Conservation (phyloP, 2,113 vertebrate genomes). For the Microcebus jonahi region DNA sequence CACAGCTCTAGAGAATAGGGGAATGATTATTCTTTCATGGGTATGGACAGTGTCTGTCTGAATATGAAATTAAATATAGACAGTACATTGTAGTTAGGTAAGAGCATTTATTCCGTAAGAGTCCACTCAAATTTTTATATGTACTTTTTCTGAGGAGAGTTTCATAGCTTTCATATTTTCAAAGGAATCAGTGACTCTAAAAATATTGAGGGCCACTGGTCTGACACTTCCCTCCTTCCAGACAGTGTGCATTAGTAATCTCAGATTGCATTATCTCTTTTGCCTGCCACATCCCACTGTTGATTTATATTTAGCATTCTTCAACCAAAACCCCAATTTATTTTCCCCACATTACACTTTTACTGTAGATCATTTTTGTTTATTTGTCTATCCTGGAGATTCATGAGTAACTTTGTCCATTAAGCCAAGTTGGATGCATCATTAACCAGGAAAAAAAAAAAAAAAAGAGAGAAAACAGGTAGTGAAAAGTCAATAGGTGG, state of each 20-base stretch:
- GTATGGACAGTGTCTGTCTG: not conserved
- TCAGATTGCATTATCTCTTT: not conserved
- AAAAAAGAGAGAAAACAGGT: slow-evolving; percentile 49
- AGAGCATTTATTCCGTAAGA: not conserved
- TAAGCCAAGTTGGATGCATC: slow-evolving; percentile 62
- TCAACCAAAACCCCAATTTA: slow-evolving; percentile 46
- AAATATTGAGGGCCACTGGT: not conserved
- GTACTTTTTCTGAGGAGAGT: not conserved
- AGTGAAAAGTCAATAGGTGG: slow-evolving; percentile 65
- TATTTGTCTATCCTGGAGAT: slow-evolving; percentile 69
- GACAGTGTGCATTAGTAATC: not conserved
- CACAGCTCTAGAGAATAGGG: not conserved
- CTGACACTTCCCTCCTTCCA: not conserved
- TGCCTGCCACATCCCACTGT: slow-evolving; percentile 41
- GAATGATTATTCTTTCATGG: not conserved
- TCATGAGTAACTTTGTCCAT: slow-evolving; percentile 67
- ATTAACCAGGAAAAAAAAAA: slow-evolving; percentile 59
- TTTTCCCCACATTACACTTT: slow-evolving; percentile 57
- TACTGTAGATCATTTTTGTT: slow-evolving; percentile 72
- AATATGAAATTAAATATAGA: not conserved
- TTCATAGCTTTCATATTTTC: not conserved
- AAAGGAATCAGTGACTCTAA: not conserved
- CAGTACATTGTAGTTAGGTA: not conserved
- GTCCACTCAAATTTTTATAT: not conserved
- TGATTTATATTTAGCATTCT: slow-evolving; percentile 63